These are phyloP conservation scores for Parelbella ahira DNA, from an alignment of 2,888 invertebrate species.

Conservation along the genomic window DNA sequence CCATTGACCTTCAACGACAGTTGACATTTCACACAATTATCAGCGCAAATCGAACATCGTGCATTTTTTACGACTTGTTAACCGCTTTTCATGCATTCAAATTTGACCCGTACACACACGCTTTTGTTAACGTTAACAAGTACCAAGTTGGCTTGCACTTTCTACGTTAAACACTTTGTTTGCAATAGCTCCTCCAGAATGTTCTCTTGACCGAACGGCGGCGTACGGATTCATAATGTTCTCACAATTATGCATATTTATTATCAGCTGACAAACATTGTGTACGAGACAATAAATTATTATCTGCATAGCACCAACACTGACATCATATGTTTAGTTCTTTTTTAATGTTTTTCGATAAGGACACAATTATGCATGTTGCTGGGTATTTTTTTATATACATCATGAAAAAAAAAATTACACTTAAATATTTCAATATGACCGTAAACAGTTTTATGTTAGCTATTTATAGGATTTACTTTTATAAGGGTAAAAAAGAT, in stretches of 20 bases:
- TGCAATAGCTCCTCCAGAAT: too few species aligned
- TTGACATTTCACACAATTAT: conserved; percentile 11
- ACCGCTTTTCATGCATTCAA: conserved; percentile 1
- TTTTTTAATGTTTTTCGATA: conserved; percentile 5
- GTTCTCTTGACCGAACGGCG: too few species aligned
- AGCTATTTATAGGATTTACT: too few species aligned
- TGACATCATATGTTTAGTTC: conserved; percentile 1
- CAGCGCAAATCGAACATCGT: conserved; percentile 11
- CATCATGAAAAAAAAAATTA: too few species aligned
- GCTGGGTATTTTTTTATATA: not conserved
- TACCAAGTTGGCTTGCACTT: not conserved
- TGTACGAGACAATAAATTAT: not conserved
- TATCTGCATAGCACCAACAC: not conserved
- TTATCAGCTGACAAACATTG: not conserved
- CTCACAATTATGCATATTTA: conserved; percentile 10
- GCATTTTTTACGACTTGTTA: conserved; percentile 1
- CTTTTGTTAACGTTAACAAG: not conserved
- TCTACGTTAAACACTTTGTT: too few species aligned
- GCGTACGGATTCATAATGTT: too few species aligned
- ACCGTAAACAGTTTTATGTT: too few species aligned
- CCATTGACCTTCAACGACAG: conserved; percentile 18
- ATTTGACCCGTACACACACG: not conserved
- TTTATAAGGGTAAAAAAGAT: too few species aligned
- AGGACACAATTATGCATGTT: conserved; percentile 1
- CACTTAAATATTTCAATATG: too few species aligned